These are phyloP conservation scores for Cheumatopsyche charites DNA, from an alignment of 1,140 invertebrate genomes.

Conservation along the genomic window DNA sequence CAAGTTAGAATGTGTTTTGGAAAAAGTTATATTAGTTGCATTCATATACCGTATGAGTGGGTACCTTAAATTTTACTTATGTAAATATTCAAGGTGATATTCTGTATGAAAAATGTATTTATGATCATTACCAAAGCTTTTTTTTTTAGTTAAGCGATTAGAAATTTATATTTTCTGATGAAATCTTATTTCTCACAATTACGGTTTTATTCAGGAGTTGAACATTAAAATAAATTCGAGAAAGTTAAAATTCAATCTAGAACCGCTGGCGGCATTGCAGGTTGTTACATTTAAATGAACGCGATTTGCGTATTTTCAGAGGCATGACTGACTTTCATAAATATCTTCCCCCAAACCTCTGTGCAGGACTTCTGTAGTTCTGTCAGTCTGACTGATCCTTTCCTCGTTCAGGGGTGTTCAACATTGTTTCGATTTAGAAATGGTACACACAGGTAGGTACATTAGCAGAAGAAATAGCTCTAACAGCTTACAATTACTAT, in stretches of 20 bases:
- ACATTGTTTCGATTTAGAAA: neutral
- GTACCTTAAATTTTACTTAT: too few relatives aligned
- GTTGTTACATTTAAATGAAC: conserved; percentile 47
- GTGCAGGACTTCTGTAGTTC: conserved; percentile 30
- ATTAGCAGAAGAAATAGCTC: too few relatives aligned
- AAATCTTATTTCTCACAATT: neutral
- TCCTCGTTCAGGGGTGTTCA: neutral
- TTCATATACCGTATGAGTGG: too few relatives aligned
- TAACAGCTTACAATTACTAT: too few relatives aligned
- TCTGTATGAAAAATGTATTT: too few relatives aligned
- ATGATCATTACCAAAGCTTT: too few relatives aligned
- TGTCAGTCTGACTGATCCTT: conserved; percentile 34
- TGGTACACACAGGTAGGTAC: too few relatives aligned
- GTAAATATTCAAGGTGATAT: too few relatives aligned
- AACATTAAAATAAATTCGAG: conserved; percentile 29
- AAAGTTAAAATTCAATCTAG: conserved; percentile 36
- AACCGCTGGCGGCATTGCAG: conserved; percentile 36
- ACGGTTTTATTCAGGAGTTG: neutral
- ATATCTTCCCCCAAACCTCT: conserved; percentile 37
- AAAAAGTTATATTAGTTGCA: too few relatives aligned
- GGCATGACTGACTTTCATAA: conserved; percentile 45
- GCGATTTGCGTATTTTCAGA: conserved; percentile 47
- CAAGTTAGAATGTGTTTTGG: too few relatives aligned
- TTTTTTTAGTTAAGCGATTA: too few relatives aligned
- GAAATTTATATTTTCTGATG: too few relatives aligned